Evolutionary conservation across 2,888 invertebrate genomes (phyloP).

Genomic region (Entomobrya proxima): DNA sequence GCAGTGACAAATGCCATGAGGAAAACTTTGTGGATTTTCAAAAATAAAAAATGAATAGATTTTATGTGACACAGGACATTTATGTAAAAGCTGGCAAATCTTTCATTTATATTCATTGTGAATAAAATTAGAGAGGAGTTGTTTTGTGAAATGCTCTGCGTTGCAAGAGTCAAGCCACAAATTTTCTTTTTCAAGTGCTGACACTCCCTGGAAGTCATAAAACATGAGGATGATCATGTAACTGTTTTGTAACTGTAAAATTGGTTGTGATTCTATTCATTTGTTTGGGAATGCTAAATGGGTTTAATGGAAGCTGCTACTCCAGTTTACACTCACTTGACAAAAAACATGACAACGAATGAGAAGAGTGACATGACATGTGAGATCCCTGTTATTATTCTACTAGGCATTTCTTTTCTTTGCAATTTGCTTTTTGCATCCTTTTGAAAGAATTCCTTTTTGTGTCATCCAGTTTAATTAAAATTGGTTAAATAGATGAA

Average conservation of each 20-base stretch:
- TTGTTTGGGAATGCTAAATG: not conserved
- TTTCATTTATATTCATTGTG: not conserved
- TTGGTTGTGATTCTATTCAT: not conserved
- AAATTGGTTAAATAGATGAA: slow-evolving; percentile 4
- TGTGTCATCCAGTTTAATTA: not conserved
- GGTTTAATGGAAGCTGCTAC: not conserved
- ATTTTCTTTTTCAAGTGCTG: slow-evolving; percentile 17
- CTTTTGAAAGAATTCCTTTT: not conserved
- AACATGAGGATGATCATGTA: slow-evolving; percentile 18
- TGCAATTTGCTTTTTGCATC: too few relatives aligned
- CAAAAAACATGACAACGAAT: not conserved
- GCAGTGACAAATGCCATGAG: not conserved
- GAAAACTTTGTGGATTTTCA: too few relatives aligned
- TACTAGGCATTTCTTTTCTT: too few relatives aligned
- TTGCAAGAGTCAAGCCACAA: not conserved
- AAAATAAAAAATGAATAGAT: too few relatives aligned
- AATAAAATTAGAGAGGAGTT: slow-evolving; percentile 6
- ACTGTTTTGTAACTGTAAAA: slow-evolving; percentile 21
- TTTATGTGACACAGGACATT: not conserved
- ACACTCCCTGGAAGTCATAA: slow-evolving; percentile 45
- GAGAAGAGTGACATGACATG: not conserved
- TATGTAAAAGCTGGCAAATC: not conserved
- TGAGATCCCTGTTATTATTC: not conserved
- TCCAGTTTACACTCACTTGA: not conserved
- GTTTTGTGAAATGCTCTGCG: not conserved